Evolutionary conservation across 2,797 vertebrate species (phyloP).

Genomic region (Cynodonichthys magdalenae): DNA sequence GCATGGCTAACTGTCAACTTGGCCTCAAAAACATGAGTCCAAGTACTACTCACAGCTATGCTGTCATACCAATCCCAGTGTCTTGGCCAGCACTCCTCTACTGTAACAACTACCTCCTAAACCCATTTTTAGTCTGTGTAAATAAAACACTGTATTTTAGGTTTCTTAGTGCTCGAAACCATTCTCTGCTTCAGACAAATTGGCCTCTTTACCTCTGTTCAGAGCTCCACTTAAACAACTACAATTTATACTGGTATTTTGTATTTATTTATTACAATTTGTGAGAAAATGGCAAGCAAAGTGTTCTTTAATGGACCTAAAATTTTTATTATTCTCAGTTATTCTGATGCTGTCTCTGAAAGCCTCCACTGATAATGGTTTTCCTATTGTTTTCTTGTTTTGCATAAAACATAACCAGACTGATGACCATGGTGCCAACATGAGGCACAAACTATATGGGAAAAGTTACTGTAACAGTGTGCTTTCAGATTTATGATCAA

Average conservation of each 20-base stretch:
- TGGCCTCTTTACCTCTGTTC: slow-evolving; percentile 36
- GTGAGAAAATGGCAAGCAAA: slow-evolving; percentile 27
- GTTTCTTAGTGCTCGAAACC: slow-evolving; percentile 44
- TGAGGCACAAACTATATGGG: slow-evolving; percentile 3
- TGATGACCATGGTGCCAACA: slow-evolving; percentile 31
- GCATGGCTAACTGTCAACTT: slow-evolving; percentile 70
- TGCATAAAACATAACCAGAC: slow-evolving; percentile 20
- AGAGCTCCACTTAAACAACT: slow-evolving; percentile 44
- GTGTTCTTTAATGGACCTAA: too few species aligned
- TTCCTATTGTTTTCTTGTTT: slow-evolving; percentile 26
- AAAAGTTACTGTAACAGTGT: slow-evolving; percentile 10
- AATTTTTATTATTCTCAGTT: not conserved
- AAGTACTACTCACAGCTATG: slow-evolving; percentile 58
- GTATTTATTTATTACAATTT: slow-evolving; percentile 8
- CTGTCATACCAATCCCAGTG: slow-evolving; percentile 25
- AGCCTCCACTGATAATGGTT: slow-evolving; percentile 4
- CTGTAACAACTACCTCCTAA: slow-evolving; percentile 58
- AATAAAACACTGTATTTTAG: slow-evolving; percentile 50
- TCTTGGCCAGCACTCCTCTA: slow-evolving; percentile 50
- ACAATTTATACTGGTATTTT: slow-evolving; percentile 21
- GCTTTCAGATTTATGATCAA: slow-evolving; percentile 27
- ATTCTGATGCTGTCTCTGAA: slow-evolving; percentile 26
- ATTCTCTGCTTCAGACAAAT: slow-evolving; percentile 46
- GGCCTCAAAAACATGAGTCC: slow-evolving; percentile 75
- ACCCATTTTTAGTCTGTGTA: slow-evolving; percentile 51